Evolutionary conservation across 2,113 vertebrate genomes (phyloP), one percentile per base, ranked within the genome.

Genomic region (Mugil cephalus): DNA sequence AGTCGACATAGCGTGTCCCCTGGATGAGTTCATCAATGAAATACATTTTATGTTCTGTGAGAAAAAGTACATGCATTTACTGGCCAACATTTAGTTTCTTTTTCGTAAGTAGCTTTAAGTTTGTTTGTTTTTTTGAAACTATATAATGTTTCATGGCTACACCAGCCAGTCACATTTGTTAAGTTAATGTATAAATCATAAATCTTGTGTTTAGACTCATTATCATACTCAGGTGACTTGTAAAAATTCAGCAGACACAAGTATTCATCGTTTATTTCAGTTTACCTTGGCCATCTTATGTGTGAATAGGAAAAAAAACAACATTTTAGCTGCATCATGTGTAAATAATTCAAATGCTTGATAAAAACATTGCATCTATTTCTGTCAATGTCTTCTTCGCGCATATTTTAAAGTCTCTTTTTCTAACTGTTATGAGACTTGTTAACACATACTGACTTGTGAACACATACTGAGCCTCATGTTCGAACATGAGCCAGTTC

Each of bases 271-370:
- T 73, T 73, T 12, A 55, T 64, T 64, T 48, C 15, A 39, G 10
- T 24, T 17, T 17, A 10, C 12, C 17, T 24, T 4, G 48, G 36
- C 11, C 0, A 12, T 40, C 12, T 40, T 12, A 40, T 40, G 24
- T 40, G 40, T 42, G 14, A 4, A n/a, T n/a, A n/a, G 13, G 47
- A 8, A 47, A 9, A 17, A 74, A 61, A 6, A 58, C 6, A 40
- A 63, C 12, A 55, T 43, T 63, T 39, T 18, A 64, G 15, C 43
- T 67, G 42, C 62, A 34, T 48, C 47, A 54, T 55, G 2, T 42
- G 21, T 11, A 61, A 54, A 40, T 21, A 15, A 30, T 55, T 54
- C 0, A 55, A 53, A 54, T 47, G 38, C 10, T 4, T 8, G 9
- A 19, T 19, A 58, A 47, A 30, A 45, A 51, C 18, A 74, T 15